Base-by-base conservation (phyloP, 2,888 invertebrate genomes). In the Trichacis sp. region DNA sequence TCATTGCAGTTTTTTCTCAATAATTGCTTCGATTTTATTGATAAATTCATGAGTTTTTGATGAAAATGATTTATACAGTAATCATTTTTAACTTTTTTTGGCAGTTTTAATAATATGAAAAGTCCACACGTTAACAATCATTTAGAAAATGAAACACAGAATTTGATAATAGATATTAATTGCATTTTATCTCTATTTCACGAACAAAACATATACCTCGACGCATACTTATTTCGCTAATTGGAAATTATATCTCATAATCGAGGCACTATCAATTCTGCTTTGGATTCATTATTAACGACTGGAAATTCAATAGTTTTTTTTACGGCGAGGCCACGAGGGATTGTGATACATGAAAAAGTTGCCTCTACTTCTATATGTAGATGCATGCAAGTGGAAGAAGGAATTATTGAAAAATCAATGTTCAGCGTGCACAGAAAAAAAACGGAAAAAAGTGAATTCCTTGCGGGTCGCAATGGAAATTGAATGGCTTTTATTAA, bases 401-500 rank as follows among this genome's bases (percentile, higher is more conserved):
- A 12, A 46, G 24, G n/a, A 46, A 14, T 20, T 24, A 46, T 29
- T 8, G 12, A 24, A 46, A 46, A 46, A 46, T 24, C 46, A 46
- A 24, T 46, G 46, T 24, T 46, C 18, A 1, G 2, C 45, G 45
- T 45, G 15, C 17, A 42, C 1, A 45, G 8, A 14, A 2, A 9
- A n/a, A 12, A 46, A 46, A 24, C 12, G 20, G 40, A 2, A 15
- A 12, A 17, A 14, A 43, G n/a, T 14, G 46, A 29, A 46, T 46
- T 24, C 24, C 46, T 20, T 24, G 9, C 12, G 14, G 24, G 24
- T n/a, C 24, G 9, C 11, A 14, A 46, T 46, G 46, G 46, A 46
- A 12, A 46, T 46, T 12, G 24, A 46, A 46, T 46, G 46, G 46
- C 14, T 46, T 46, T 46, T 24, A 46, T 24, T 46, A 29, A 46